Evolutionary conservation across 2,888 invertebrate genomes (phyloP).

Genomic region (Quadroppia sp.): DNA sequence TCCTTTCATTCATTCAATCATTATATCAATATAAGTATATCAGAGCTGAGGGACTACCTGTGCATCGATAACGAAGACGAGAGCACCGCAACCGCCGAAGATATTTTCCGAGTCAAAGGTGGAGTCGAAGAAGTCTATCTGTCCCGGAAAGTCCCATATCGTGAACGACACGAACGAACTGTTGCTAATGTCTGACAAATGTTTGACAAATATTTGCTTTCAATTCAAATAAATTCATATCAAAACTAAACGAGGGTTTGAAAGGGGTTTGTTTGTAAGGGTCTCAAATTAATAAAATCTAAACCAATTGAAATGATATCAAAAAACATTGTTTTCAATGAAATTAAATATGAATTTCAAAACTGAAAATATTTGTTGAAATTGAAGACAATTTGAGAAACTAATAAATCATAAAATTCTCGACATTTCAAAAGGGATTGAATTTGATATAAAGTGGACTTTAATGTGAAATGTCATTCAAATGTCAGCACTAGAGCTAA

Average conservation of each 20-base stretch:
- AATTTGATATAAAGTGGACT: no score
- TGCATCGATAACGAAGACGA: conserved; percentile 99
- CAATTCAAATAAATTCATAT: no score
- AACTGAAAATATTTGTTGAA: no score
- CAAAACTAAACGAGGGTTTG: no score
- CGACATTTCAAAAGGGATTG: no score
- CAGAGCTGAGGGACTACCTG: conserved; percentile 43
- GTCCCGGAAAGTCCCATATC: conserved; percentile 99
- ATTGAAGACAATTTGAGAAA: conserved; percentile 10
- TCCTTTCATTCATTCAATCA: conserved; percentile 61
- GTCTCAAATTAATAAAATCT: no score
- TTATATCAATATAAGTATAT: neutral
- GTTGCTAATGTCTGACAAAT: conserved; percentile 70
- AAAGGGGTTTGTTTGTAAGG: no score
- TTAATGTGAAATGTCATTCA: no score
- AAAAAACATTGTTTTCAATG: no score
- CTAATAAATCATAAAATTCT: conserved; percentile 49
- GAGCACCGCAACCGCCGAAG: conserved; percentile 93
- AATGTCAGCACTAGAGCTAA: no score
- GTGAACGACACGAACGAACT: conserved; percentile 98
- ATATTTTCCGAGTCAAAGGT: conserved; percentile 93
- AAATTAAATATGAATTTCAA: no score
- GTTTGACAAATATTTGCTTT: neutral
- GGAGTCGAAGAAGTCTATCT: conserved; percentile 95
- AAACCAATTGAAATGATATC: no score